These are phyloP conservation scores for Bostrychus sinensis DNA, from an alignment of 2,113 vertebrate genomes.

Conservation along the genomic window DNA sequence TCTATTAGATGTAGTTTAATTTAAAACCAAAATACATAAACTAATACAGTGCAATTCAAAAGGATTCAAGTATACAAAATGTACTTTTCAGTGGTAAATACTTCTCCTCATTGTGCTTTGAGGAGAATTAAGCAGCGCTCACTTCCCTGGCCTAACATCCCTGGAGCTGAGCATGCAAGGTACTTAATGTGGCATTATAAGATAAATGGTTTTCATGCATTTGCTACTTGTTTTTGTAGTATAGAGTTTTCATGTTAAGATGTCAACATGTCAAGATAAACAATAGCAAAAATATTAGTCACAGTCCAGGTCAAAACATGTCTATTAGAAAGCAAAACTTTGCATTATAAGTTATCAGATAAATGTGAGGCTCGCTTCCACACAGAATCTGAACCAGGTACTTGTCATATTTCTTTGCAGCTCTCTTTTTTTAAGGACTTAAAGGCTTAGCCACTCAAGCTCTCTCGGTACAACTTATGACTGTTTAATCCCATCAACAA, in stretches of 20 bases:
- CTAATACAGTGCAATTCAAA: no score
- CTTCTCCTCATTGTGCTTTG: no score
- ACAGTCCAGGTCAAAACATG: background rate
- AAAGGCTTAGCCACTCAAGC: constrained; percentile 56
- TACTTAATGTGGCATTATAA: no score
- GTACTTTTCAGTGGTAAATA: no score
- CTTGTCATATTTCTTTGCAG: constrained; percentile 36
- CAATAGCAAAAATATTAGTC: no score
- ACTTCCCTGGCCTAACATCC: no score
- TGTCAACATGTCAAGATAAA: background rate
- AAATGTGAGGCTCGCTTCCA: background rate
- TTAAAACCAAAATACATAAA: no score
- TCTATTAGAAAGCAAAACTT: background rate
- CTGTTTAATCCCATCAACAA: constrained; percentile 67
- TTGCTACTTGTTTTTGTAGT: background rate
- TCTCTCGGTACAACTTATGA: constrained; percentile 40
- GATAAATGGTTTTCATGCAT: no score
- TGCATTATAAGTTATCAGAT: background rate
- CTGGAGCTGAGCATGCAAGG: no score
- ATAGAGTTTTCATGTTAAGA: background rate
- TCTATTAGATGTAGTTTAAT: no score
- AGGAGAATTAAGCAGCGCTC: no score
- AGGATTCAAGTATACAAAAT: no score
- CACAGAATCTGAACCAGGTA: constrained; percentile 5
- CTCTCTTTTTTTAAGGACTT: constrained; percentile 51